Base-by-base conservation (phyloP, 2,797 vertebrate genomes). In the Choloepus didactylus region DNA sequence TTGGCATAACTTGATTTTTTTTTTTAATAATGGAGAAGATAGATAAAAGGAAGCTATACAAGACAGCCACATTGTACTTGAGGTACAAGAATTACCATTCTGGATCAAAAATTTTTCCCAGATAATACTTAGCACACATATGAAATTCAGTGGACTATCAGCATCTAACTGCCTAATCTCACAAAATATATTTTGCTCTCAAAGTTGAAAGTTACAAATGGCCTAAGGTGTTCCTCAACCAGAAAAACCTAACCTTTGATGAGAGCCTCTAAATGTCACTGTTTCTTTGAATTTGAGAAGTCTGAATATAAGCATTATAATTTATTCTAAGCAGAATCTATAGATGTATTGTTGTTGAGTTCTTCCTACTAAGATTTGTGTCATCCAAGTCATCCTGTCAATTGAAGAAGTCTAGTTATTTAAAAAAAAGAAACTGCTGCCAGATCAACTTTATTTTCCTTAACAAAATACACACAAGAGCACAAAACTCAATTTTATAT, bases 381-480 rank as follows among this genome's bases (percentile, higher is more conserved):
- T 79, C 96, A 93, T 72, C 56, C 66, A 97, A 49, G 93, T 41
- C 87, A 96, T 83, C 94, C 27, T 27, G 94, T 29, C 93, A 62
- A 76, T 81, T 95, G 73, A 96, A 94, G 75, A 96, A 94, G 80
- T 97, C 94, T 82, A 98, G 79, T 95, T 97, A 97, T 94, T 97
- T 96, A 96, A 97, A 96, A 97, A 97, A 98, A 97, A 91, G 96
- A 89, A 70, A 95, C 3, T 97, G 94, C 97, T 98, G 95, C 97
- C 98, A 98, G 95, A 98, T 87, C 89, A 96, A 98, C 96, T 98
- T 99, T 99, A 99, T 99, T 99, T 98, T 98, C 95, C 97, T 98
- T 98, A 98, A 98, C 98, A 98, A 98, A 98, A 98, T 95, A 98
- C 97, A 98, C 66, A 97, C 97, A 97, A 97, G 97, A 98, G 98